Evolutionary conservation across 2,113 vertebrate genomes (phyloP), one percentile per base, ranked within the genome.

Genomic region (Onychorhynchus coronatus): DNA sequence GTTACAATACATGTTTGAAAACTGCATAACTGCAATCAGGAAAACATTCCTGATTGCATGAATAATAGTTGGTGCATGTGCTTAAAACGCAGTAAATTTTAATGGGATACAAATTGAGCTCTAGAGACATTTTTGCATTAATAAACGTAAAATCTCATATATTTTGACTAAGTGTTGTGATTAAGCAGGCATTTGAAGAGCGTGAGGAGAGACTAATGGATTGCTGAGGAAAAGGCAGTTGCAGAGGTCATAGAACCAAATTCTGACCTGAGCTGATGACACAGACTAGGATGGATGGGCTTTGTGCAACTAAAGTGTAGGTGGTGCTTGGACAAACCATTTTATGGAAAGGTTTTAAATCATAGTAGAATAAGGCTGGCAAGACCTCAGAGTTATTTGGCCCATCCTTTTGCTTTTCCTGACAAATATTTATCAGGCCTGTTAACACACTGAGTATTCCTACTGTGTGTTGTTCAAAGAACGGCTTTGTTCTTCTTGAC

Each of bases 41-140:
- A 96, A 98, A 98, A 98, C 97, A 98, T 96, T 97, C 96, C 97
- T 97, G 97, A 98, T 98, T 98, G 96, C 97, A 94, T 97, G 97
- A 98, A 97, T 96, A 98, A 97, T 95, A 97, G 97, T 96, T 97
- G 91, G 85, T 97, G 84, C 94, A 80, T 74, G 83, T 94, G 88
- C 81, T 97, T 97, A 97, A 98, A 97, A 97, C 90, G 84, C 78
- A 95, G 88, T 83, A 96, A 98, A 95, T 97, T 97, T 81, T 95
- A 90, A 88, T 97, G 91, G 89, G 92, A 56, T 92, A 96, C 87
- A 97, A 97, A 98, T 93, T 97, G 96, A 97, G 85, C 94, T 95
- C 89, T 56, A 81, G 93, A 96, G 93, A 97, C 67, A 50, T 96
- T 98, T 96, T 97, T 94, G 93, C 93, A 89, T 94, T 93, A 97